These are phyloP conservation scores for Chrysolina americana DNA, from an alignment of 2,888 invertebrate genomes.

Conservation along the genomic window DNA sequence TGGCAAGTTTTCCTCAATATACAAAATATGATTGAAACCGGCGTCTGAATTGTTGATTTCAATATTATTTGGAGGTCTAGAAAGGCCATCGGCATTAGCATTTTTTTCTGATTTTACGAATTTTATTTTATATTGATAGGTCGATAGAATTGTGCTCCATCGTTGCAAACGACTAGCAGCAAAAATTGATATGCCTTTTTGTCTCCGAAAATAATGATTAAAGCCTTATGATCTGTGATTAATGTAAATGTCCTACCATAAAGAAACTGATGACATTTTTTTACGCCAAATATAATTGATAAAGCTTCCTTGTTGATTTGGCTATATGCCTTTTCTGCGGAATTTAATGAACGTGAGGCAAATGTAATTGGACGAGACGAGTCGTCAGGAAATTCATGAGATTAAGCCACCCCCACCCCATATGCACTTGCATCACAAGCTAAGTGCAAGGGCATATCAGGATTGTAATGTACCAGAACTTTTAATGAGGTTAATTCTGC, in stretches of 20 bases:
- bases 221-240: slow-evolving; percentile 35
- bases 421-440: slow-evolving; percentile 24
- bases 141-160: slow-evolving; percentile 27
- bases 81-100: slow-evolving; percentile 30
- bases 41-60: slow-evolving; percentile 19
- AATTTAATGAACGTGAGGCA: too few relatives aligned
- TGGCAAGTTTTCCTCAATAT: slow-evolving; percentile 29
- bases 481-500: slow-evolving; percentile 10
- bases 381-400: slow-evolving; percentile 11
- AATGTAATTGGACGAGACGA: slow-evolving; percentile 28
- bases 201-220: slow-evolving; percentile 33
- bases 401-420: slow-evolving; percentile 5
- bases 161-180: slow-evolving; percentile 28
- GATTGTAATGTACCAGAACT: slow-evolving; percentile 23
- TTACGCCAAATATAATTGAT: slow-evolving; percentile 27
- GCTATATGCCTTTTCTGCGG: slow-evolving; percentile 21
- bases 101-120: slow-evolving; percentile 32
- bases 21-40: slow-evolving; percentile 24
- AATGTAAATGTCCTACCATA: slow-evolving; percentile 26
- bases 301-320: slow-evolving; percentile 30
- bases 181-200: slow-evolving; percentile 26
- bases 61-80: slow-evolving; percentile 12
- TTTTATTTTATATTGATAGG: slow-evolving; percentile 36
- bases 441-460: slow-evolving; percentile 7
- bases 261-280: slow-evolving; percentile 26